Base-by-base conservation (phyloP, 2,113 vertebrate genomes). In the Pipa parva region DNA sequence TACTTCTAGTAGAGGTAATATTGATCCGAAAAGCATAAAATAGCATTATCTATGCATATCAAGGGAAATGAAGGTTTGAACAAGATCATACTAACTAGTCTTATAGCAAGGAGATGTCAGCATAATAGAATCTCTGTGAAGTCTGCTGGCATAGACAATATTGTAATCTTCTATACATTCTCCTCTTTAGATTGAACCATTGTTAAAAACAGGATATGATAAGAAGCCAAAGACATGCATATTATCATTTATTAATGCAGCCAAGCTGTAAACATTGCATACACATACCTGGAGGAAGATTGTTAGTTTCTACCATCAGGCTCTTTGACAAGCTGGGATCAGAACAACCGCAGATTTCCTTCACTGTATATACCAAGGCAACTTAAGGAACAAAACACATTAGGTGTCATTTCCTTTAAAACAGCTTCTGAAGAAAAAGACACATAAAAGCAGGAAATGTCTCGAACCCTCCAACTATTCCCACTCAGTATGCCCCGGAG, bases 371-470 rank as follows among this genome's bases (percentile, higher is more conserved):
- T 80, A 72, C 82, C 77, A 75, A 63, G 78, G 77, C 50, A 55
- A 51, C 27, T 77, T 49, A 78, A 75, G 58, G 73, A 79, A 74
- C 26, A 78, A 77, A 68, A 4, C 15, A 26, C 70, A 76, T 74
- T 71, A 76, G 62, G 49, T 72, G 64, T 62, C 68, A 78, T 63
- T 80, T 77, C 81, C 73, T 77, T 22, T 66, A 55, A 46, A 78
- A 72, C 71, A 68, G 77, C 80, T 78, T 73, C 42, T 31, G 73
- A 73, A 68, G 63, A 73, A 80, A 78, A n/a, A 76, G 67, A 75
- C 64, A 61, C 72, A 79, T 76, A 76, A 80, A 82, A 54, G 76
- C 87, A 91, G 90, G 90, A 92, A 92, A 89, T 86, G 79, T 87
- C 75, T 75, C 72, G 77, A 51, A 80, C 76, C 68, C 74, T 62